Percentiles rank a stretch among this genome's conserved stretches.
phyloP scores from a whole-genome alignment of 2,113 vertebrate genomes.

The Pteropus alecto region DNA sequence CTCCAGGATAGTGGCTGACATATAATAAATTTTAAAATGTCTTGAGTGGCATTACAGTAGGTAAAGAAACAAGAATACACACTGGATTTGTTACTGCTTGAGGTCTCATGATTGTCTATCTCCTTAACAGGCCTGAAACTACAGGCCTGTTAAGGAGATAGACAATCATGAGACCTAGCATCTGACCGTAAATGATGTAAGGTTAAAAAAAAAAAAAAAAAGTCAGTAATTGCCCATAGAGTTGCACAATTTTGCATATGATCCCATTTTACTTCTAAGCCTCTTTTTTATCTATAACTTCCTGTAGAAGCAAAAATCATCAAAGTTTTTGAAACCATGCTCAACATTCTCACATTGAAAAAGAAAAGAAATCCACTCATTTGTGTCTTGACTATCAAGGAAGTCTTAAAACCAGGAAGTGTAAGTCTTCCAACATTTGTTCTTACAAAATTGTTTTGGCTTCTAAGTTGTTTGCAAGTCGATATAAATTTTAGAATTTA shows the following conservation, averaged over 20 bases:
- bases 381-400: not conserved
- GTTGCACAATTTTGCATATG: not conserved
- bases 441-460: not conserved
- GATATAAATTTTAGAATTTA: not conserved
- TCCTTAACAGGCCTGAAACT: no score
- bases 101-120: not conserved
- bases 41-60: not conserved
- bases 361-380: not conserved
- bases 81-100: not conserved
- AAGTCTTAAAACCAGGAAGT: not conserved
- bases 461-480: not conserved
- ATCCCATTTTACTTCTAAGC: not conserved
- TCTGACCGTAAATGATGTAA: not conserved
- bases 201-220: no score
- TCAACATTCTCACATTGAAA: not conserved
- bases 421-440: not conserved
- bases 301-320: not conserved
- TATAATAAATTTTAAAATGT: not conserved
- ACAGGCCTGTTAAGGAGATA: not conserved
- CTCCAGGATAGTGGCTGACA: not conserved
- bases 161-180: not conserved
- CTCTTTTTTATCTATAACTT: not conserved
- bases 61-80: not conserved
- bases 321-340: not conserved
- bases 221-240: not conserved